Evolutionary conservation across 2,113 vertebrate species (phyloP).

Genomic region (Pogonocichla stellata): DNA sequence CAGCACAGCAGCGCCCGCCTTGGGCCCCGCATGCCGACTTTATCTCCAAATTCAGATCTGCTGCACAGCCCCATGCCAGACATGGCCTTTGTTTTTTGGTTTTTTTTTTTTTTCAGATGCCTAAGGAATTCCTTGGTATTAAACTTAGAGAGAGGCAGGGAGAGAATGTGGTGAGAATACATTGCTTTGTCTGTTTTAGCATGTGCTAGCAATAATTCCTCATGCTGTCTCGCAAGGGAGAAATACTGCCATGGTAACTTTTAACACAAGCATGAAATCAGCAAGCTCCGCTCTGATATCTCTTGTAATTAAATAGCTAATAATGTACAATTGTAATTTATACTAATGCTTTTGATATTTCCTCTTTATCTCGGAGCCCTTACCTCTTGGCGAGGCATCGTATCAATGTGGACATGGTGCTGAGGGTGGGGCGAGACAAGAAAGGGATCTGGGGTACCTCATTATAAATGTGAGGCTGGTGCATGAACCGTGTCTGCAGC

Average conservation of each 20-base stretch:
- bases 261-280: conserved; percentile 51
- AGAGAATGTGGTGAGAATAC: conserved; percentile 31
- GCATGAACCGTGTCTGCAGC: conserved; percentile 62
- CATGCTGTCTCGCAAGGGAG: neutral
- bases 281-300: conserved; percentile 30
- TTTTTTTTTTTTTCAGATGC: neutral
- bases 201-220: conserved; percentile 64
- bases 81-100: neutral
- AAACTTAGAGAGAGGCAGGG: conserved; percentile 27
- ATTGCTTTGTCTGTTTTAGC: conserved; percentile 64
- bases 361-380: conserved; percentile 34
- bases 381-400: conserved; percentile 42
- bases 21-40: conserved; percentile 21
- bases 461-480: conserved; percentile 66
- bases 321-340: conserved; percentile 60
- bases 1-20: conserved; percentile 1
- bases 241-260: conserved; percentile 51
- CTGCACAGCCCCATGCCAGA: conserved; percentile 41
- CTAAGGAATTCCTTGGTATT: conserved; percentile 60
- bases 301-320: conserved; percentile 61
- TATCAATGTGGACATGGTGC: conserved; percentile 43
- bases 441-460: conserved; percentile 27
- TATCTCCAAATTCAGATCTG: conserved; percentile 61
- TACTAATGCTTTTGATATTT: conserved; percentile 66
- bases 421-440: conserved; percentile 47